These are phyloP conservation scores for Macquaria australasica DNA, from an alignment of 2,113 vertebrate species.

Conservation along the genomic window DNA sequence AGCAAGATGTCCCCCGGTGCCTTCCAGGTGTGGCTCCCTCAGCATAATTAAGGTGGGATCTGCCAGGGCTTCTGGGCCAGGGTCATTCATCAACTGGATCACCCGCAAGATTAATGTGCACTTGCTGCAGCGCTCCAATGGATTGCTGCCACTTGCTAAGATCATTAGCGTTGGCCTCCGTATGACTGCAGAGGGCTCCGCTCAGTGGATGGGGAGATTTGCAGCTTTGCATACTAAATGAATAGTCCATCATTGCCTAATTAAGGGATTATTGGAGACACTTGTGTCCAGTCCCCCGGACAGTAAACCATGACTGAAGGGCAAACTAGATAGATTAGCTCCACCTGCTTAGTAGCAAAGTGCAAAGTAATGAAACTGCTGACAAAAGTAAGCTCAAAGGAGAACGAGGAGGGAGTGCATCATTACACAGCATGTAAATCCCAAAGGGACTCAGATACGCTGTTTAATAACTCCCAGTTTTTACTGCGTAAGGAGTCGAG, in stretches of 20 bases:
- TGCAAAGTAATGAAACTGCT: constrained; percentile 81
- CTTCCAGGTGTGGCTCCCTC: constrained; percentile 82
- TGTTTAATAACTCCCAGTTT: constrained; percentile 62
- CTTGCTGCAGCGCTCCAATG: constrained; percentile 82
- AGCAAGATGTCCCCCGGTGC: constrained; percentile 66
- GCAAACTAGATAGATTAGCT: constrained; percentile 84
- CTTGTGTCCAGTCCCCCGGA: constrained; percentile 83
- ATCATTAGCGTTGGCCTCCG: constrained; percentile 85
- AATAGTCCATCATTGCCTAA: constrained; percentile 86
- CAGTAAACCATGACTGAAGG: constrained; percentile 86
- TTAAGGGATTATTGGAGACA: constrained; percentile 87
- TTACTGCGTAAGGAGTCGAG: constrained; percentile 34
- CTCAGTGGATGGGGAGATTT: constrained; percentile 77
- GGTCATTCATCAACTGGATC: constrained; percentile 86
- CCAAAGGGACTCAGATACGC: constrained; percentile 32
- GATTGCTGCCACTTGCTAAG: constrained; percentile 88
- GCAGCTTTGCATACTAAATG: constrained; percentile 87
- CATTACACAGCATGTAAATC: constrained; percentile 58
- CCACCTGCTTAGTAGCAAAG: constrained; percentile 81
- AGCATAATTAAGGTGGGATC: constrained; percentile 86
- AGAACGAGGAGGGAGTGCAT: constrained; percentile 54
- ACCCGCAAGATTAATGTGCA: constrained; percentile 86
- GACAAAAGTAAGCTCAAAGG: constrained; percentile 75
- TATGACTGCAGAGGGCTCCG: constrained; percentile 75
- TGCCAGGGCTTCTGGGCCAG: constrained; percentile 80